phyloP scores from a whole-genome alignment of 1,140 invertebrate genomes.

The Leptonema lineaticorne region DNA sequence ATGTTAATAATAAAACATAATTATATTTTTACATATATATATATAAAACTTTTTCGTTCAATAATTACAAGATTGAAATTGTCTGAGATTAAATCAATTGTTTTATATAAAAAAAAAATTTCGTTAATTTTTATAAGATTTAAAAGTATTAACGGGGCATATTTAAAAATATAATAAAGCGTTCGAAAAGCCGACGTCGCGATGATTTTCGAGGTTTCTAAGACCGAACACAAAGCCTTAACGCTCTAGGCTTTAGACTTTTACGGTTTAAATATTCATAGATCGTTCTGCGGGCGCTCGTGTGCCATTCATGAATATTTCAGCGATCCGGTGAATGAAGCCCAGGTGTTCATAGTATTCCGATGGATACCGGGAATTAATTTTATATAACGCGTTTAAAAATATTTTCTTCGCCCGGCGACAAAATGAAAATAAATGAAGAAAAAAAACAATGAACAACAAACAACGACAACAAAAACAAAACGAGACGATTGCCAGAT shows the following conservation, averaged over 20 bases:
- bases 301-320: slow-evolving; percentile 38
- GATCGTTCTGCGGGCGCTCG: slow-evolving; percentile 29
- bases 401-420: slow-evolving; percentile 2
- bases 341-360: slow-evolving; percentile 31
- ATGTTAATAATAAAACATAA: too few relatives aligned
- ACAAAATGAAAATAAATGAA: too few relatives aligned
- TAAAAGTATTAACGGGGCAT: neutral
- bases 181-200: neutral
- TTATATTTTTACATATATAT: too few relatives aligned
- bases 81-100: too few relatives aligned
- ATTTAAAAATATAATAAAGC: neutral
- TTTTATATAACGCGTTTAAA: slow-evolving; percentile 28
- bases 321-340: slow-evolving; percentile 26
- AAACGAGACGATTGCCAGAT: too few relatives aligned
- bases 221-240: neutral
- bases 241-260: slow-evolving; percentile 26
- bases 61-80: too few relatives aligned
- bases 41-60: too few relatives aligned
- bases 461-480: too few relatives aligned
- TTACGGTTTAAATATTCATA: slow-evolving; percentile 35
- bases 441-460: too few relatives aligned
- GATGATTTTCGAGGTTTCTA: neutral
- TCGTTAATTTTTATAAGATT: too few relatives aligned
- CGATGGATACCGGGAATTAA: slow-evolving; percentile 26
- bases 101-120: too few relatives aligned